Base-by-base conservation (phyloP, 2,113 vertebrate species). In the Hemicordylus capensis region DNA sequence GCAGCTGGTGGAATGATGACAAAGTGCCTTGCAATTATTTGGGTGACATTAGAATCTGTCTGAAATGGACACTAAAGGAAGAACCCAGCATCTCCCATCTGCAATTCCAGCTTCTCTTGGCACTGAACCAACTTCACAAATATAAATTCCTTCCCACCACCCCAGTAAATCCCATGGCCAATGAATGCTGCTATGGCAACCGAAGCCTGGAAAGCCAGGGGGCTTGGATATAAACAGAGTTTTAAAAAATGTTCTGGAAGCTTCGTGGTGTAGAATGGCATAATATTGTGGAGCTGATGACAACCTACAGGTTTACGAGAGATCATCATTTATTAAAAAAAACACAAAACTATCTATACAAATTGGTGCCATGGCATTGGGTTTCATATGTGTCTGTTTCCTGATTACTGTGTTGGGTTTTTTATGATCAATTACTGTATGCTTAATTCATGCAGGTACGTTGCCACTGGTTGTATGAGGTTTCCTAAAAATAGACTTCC, bases 31-130 rank as follows among this genome's bases (percentile, higher is more conserved):
- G 93, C 95, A 95, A 96, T 96, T 96, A 96, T 95, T 94, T 90
- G 92, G 89, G 93, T 95, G 93, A 95, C 94, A 96, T 95, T 92
- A 95, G 93, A 92, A 87, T 87, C 93, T 94, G 95, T 95, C 93
- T 96, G 96, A 97, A 97, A 96, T 95, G 96, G 95, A 97, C 96
- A 95, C 95, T 96, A 95, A 95, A 95, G 89, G 93, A 95, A 95
- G 91, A 93, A 91, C 72, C 89, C 85, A 92, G 90, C 85, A 91
- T 94, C 88, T 91, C 95, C 94, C 92, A 93, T 95, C 93, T 93
- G 67, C 93, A 95, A 95, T 96, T 94, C 94, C 92, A 94, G 90
- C 91, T 92, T 88, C 87, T 87, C 92, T 94, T 96, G 95, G 96
- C 95, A 93, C 15, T 39, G 81, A 84, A 95, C 92, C 95, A 96